phyloP scores from a whole-genome alignment of 1,140 invertebrate genomes.

The Calycopis cecrops region DNA sequence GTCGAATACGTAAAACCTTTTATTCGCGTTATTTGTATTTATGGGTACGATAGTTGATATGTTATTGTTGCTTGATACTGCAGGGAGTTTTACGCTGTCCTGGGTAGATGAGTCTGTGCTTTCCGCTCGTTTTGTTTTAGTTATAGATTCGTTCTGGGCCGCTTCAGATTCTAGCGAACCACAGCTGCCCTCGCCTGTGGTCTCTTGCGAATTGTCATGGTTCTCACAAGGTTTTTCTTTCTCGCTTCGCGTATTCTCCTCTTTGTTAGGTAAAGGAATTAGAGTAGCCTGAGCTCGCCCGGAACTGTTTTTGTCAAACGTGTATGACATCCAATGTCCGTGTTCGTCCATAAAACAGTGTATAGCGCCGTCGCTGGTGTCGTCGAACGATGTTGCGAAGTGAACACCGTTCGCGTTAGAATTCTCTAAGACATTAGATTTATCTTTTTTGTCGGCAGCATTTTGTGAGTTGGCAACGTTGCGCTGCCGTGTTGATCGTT shows the following conservation, averaged over 20 bases:
- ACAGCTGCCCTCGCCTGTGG: constrained; percentile 64
- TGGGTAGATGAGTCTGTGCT: constrained; percentile 70
- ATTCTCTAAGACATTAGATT: constrained; percentile 48
- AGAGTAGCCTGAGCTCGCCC: constrained; percentile 49
- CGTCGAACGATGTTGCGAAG: constrained; percentile 89
- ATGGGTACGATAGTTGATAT: constrained; percentile 65
- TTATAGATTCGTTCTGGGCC: constrained; percentile 54
- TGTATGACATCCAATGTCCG: constrained; percentile 87
- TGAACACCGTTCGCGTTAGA: constrained; percentile 74
- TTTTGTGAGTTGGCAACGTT: constrained; percentile 55
- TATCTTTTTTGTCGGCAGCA: constrained; percentile 51
- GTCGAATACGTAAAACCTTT: constrained; percentile 63
- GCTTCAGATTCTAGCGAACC: constrained; percentile 66
- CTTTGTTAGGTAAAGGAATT: constrained; percentile 55
- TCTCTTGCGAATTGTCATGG: constrained; percentile 57
- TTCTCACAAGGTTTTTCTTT: constrained; percentile 59
- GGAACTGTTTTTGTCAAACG: constrained; percentile 84
- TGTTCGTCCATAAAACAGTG: constrained; percentile 88
- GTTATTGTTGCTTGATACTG: constrained; percentile 65
- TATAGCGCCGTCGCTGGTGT: constrained; percentile 90
- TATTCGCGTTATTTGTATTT: constrained; percentile 58
- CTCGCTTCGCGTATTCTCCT: constrained; percentile 58
- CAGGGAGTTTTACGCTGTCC: constrained; percentile 68
- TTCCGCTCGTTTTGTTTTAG: constrained; percentile 64
- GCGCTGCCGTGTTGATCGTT: constrained; percentile 65